phyloP scores from a whole-genome alignment of 2,113 vertebrate species.

The Grammomys dolichurus region DNA sequence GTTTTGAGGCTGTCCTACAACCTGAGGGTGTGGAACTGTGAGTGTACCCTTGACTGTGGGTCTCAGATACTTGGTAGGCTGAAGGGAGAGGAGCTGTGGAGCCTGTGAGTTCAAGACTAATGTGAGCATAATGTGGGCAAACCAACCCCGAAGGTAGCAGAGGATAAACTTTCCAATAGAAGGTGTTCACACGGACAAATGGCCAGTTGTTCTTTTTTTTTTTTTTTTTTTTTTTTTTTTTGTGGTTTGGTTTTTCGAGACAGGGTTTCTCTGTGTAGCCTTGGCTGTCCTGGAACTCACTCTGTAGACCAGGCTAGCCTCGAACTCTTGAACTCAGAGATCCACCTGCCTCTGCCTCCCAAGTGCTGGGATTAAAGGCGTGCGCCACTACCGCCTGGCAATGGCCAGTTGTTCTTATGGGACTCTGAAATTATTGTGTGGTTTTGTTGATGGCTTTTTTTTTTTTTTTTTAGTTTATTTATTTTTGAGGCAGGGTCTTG shows the following conservation, averaged over 20 bases:
- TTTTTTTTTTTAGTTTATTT: background rate
- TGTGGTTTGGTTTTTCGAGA: no score
- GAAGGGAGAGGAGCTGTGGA: background rate
- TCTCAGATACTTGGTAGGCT: no score
- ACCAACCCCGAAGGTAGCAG: background rate
- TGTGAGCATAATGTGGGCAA: background rate
- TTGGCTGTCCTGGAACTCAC: no score
- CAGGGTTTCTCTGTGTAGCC: no score
- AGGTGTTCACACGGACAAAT: background rate
- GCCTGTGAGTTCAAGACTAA: background rate
- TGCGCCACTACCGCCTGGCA: no score
- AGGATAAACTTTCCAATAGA: background rate
- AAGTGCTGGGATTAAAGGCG: no score
- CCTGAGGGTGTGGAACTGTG: background rate
- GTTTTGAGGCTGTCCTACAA: background rate
- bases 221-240: no score
- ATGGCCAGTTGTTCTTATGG: background rate
- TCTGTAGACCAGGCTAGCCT: no score
- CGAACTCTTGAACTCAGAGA: no score
- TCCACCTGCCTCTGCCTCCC: no score
- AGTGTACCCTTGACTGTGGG: no score
- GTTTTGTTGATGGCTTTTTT: background rate
- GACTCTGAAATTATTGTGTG: background rate
- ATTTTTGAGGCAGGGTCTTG: background rate
- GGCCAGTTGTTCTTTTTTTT: background rate